These are phyloP conservation scores for Armadillidium nasatum DNA, from an alignment of 1,140 invertebrate genomes.

Conservation along the genomic window DNA sequence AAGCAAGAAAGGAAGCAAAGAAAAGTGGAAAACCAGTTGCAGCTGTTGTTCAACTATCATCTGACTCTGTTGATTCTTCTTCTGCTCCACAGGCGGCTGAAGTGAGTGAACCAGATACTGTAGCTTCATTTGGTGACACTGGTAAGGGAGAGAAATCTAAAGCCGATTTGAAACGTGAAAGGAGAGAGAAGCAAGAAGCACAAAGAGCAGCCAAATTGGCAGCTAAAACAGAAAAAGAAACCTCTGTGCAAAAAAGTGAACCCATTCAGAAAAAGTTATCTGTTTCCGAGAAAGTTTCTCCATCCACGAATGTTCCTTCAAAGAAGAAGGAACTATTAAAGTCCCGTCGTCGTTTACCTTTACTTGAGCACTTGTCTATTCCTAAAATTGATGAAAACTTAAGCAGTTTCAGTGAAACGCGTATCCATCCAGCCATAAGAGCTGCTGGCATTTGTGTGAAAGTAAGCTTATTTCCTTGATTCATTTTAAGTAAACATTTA, in stretches of 20 bases:
- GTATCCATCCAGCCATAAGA: constrained; percentile 33
- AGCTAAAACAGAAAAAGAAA: constrained; percentile 26
- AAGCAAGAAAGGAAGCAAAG: not conserved
- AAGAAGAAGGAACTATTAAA: not conserved
- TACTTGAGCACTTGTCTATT: constrained; percentile 30
- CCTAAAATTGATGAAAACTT: constrained; percentile 17
- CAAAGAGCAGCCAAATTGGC: constrained; percentile 31
- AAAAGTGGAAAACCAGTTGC: not conserved
- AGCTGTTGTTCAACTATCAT: not conserved
- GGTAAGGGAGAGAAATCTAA: constrained; percentile 28
- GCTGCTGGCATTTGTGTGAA: constrained; percentile 33
- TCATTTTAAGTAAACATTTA: not conserved
- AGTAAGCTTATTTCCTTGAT: constrained; percentile 21
- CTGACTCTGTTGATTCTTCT: not conserved
- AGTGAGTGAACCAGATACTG: not conserved
- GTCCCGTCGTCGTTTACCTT: constrained; percentile 20
- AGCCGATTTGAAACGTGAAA: constrained; percentile 32
- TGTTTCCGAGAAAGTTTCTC: constrained; percentile 7
- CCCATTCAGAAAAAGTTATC: not conserved
- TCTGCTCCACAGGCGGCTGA: not conserved
- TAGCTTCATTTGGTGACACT: not conserved
- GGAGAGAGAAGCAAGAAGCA: constrained; percentile 39
- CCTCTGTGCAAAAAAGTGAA: constrained; percentile 21
- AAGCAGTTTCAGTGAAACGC: constrained; percentile 24
- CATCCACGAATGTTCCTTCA: constrained; percentile 18